Base-by-base conservation (phyloP, 1,140 invertebrate species). In the Drosophila lacertosa region DNA sequence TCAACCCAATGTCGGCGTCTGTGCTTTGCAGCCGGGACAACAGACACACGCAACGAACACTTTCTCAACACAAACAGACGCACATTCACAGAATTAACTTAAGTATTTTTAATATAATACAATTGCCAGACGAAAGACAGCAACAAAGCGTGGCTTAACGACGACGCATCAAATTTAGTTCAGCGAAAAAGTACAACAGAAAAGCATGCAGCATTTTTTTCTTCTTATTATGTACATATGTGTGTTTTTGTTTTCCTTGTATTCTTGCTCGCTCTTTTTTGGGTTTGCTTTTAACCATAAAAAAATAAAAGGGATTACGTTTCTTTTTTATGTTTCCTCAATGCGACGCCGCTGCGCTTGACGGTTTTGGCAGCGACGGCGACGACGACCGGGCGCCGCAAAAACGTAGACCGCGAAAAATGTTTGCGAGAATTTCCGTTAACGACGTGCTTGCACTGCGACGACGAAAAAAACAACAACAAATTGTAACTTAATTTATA, bases 101-200 rank as follows among this genome's bases (percentile, higher is more conserved):
- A 71, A 71, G 63, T 53, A 74, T 58, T 77, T 67, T 80, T 63
- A 77, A 86, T 80, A 70, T 69, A 66, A 80, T 64, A 86, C 77
- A 86, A 86, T 88, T 86, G 78, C 63, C 59, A 50, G 29, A 45
- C 67, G 45, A 35, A 40, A 60, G 26, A 54, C 29, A 59, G 16
- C 35, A 35, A 51, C 55, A 55, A 24, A 50, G 48, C 37, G 47
- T 24, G 55, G 44, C 60, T 37, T 45, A 6, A n/a, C 16, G 39
- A 22, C 35, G 53, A 71, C 42, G 22, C 62, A 72, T 48, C n/a
- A 13, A 45, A 66, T 66, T 70, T 42, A 57, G 40, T 69, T 55
- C 10, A 39, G 48, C 42, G 54, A 10, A 26, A 33, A 50, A 55
- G 11, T 32, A 39, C 20, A 42, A 62, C 22, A 51, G 24, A 69